Conservation (phyloP, 2,888 invertebrate species). For the Tryphoninae sp. region DNA sequence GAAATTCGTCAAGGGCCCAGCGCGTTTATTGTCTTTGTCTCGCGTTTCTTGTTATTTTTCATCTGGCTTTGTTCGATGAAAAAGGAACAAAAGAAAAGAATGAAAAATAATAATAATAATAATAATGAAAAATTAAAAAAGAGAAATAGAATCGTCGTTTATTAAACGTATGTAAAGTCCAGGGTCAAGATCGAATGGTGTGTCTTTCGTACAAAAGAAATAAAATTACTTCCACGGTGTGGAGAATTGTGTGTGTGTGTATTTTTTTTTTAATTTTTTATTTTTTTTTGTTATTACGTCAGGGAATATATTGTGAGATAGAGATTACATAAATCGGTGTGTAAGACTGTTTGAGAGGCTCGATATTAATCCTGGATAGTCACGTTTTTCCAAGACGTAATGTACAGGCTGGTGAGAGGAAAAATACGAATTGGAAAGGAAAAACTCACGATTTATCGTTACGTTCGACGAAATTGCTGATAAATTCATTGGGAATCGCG, state of each 20-base stretch:
- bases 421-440: constrained; percentile 34
- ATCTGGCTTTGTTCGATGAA: constrained; percentile 4
- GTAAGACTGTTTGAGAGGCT: background rate
- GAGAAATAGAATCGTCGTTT: background rate
- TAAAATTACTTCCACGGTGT: constrained; percentile 23
- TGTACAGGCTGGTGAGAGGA: background rate
- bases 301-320: constrained; percentile 34
- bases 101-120: too few species aligned
- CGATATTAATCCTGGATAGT: constrained; percentile 12
- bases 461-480: constrained; percentile 6
- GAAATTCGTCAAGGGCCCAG: constrained; percentile 27
- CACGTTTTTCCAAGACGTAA: constrained; percentile 25
- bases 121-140: background rate
- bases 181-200: constrained; percentile 55
- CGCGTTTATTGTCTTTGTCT: background rate
- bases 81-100: background rate
- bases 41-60: constrained; percentile 9
- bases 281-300: constrained; percentile 14
- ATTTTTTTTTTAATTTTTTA: background rate
- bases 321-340: constrained; percentile 45
- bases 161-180: constrained; percentile 25
- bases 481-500: background rate
- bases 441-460: constrained; percentile 11
- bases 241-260: background rate
- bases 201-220: constrained; percentile 24